phyloP scores from a whole-genome alignment of 30 jellyfish, hydroid and myxozoan genomes.

The Aurelia sp. region DNA sequence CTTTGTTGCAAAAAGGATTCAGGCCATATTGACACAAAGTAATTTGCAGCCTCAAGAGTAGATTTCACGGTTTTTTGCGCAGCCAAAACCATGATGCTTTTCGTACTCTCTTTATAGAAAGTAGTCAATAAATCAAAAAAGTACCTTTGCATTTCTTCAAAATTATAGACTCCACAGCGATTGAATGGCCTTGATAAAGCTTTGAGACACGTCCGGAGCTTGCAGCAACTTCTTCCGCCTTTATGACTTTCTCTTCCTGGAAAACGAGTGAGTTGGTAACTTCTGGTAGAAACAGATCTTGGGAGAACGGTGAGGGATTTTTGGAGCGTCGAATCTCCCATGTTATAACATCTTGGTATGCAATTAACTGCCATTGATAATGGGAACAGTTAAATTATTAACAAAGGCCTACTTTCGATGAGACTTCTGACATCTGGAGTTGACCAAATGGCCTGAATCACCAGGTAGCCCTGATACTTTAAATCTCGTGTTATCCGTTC shows the following conservation, averaged over 20 bases:
- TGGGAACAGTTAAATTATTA: too few species aligned
- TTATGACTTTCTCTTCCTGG: too few species aligned
- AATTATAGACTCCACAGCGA: constrained; percentile 35
- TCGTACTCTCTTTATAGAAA: too few species aligned
- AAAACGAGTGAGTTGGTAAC: too few species aligned
- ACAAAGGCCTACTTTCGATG: too few species aligned
- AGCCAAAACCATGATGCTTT: too few species aligned
- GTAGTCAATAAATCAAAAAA: too few species aligned
- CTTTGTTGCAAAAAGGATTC: too few species aligned
- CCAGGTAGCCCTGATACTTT: neutral
- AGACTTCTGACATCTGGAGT: neutral
- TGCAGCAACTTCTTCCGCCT: neutral
- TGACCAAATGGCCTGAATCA: neutral
- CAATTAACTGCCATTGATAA: neutral
- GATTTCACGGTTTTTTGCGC: too few species aligned
- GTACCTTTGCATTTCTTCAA: constrained; percentile 45
- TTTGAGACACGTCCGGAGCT: constrained; percentile 10
- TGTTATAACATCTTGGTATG: constrained; percentile 28
- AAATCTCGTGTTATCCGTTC: neutral
- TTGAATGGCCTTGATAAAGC: constrained; percentile 18
- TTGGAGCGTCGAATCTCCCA: constrained; percentile 1
- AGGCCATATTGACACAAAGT: too few species aligned
- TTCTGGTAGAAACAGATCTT: neutral
- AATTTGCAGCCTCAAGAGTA: too few species aligned
- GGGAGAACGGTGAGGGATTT: constrained; percentile 11